phyloP scores from a whole-genome alignment of 2,113 vertebrate species.

The Xiphophorus couchianus region DNA sequence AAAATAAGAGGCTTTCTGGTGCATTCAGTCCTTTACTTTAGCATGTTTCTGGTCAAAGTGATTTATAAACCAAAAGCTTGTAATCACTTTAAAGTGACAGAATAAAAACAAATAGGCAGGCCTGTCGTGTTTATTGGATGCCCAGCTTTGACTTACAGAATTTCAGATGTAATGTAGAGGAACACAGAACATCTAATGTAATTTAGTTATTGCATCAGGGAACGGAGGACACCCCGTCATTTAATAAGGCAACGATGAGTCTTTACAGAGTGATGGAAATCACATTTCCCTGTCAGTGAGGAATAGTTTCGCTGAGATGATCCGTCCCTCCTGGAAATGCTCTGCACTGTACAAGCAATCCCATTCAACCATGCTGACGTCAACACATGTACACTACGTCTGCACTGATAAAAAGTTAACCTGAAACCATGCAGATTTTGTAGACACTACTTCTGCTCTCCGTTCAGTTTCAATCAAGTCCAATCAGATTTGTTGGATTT shows the following conservation, averaged over 20 bases:
- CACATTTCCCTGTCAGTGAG: slow-evolving; percentile 72
- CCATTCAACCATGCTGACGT: slow-evolving; percentile 14
- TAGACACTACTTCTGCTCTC: slow-evolving; percentile 24
- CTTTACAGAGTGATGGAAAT: slow-evolving; percentile 72
- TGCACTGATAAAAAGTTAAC: slow-evolving; percentile 25
- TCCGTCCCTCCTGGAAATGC: slow-evolving; percentile 20
- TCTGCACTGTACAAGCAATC: slow-evolving; percentile 9
- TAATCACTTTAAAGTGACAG: slow-evolving; percentile 74
- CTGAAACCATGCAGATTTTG: slow-evolving; percentile 32
- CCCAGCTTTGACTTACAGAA: slow-evolving; percentile 24
- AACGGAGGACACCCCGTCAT: slow-evolving; percentile 61
- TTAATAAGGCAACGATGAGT: slow-evolving; percentile 64
- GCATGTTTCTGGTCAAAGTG: slow-evolving; percentile 43
- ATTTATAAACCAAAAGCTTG: slow-evolving; percentile 72
- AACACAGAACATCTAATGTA: slow-evolving; percentile 36
- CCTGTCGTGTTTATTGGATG: slow-evolving; percentile 60
- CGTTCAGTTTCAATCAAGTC: slow-evolving; percentile 47
- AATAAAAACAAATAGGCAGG: slow-evolving; percentile 69
- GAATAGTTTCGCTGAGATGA: slow-evolving; percentile 46
- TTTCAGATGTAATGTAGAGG: slow-evolving; percentile 2
- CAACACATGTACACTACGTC: neutral
- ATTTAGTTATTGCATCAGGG: slow-evolving; percentile 55
- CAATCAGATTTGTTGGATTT: slow-evolving; percentile 58
- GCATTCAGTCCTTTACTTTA: slow-evolving; percentile 25
- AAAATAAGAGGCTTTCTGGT: neutral